Conservation (phyloP, 2,888 invertebrate genomes). For the Netelia inedita region DNA sequence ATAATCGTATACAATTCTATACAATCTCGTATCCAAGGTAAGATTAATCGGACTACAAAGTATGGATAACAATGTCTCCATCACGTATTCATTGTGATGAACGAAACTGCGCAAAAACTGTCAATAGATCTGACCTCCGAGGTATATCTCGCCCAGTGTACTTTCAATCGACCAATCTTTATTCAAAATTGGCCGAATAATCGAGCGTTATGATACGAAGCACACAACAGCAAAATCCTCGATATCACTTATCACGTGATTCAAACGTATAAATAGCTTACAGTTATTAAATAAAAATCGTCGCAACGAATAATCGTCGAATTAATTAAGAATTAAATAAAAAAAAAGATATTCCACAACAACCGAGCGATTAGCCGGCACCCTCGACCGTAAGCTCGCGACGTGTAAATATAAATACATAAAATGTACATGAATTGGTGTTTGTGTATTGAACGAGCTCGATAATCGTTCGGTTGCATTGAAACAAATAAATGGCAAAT, state of each 20-base stretch:
- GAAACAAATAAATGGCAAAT: constrained; percentile 23
- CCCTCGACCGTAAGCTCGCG: not conserved
- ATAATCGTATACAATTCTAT: not conserved
- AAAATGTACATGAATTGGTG: too few species aligned
- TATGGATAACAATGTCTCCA: not conserved
- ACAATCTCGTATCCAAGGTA: not conserved
- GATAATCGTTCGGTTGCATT: constrained; percentile 8
- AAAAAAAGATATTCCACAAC: not conserved
- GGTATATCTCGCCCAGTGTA: not conserved
- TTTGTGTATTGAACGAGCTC: not conserved
- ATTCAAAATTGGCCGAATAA: not conserved
- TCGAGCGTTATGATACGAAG: not conserved
- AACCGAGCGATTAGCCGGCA: constrained; percentile 16
- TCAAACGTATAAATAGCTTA: not conserved
- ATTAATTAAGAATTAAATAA: constrained; percentile 6
- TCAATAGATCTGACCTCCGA: constrained; percentile 30
- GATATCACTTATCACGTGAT: not conserved
- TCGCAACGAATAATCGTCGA: not conserved
- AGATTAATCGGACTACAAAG: not conserved
- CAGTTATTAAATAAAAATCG: not conserved
- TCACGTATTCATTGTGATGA: not conserved
- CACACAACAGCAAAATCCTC: not conserved
- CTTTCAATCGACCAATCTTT: constrained; percentile 2
- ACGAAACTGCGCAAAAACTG: constrained; percentile 25
- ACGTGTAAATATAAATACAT: not conserved